Percentiles rank a stretch among this genome's conserved stretches.
These are phyloP conservation scores for Chaitophorus viminalis DNA, from an alignment of 2,888 invertebrate species.

Conservation along the genomic window DNA sequence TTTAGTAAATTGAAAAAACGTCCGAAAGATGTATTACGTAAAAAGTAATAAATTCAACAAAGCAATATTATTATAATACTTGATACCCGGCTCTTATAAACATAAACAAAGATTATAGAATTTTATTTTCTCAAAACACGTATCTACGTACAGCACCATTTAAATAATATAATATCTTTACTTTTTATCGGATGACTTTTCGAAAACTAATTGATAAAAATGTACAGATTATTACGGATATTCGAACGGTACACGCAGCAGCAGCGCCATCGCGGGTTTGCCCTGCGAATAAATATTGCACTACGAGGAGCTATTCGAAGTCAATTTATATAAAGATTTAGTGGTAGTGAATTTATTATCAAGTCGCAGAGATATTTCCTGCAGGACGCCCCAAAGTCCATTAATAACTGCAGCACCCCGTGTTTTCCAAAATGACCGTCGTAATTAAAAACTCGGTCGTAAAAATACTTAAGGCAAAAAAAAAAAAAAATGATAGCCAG, in stretches of 20 bases:
- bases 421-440: slow-evolving; percentile 17
- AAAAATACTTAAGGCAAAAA: not conserved
- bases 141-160: not conserved
- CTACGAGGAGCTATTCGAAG: not conserved
- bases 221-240: not conserved
- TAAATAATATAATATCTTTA: slow-evolving; percentile 6
- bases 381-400: not conserved
- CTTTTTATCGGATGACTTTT: not conserved
- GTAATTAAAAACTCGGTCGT: slow-evolving; percentile 21
- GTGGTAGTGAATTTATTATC: not conserved
- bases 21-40: slow-evolving; percentile 34
- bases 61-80: slow-evolving; percentile 19
- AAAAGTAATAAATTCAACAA: slow-evolving; percentile 29
- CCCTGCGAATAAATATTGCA: slow-evolving; percentile 2
- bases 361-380: not conserved
- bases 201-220: slow-evolving; percentile 15
- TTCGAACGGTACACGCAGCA: not conserved
- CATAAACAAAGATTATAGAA: slow-evolving; percentile 26
- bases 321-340: slow-evolving; percentile 15
- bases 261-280: not conserved
- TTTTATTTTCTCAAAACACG: slow-evolving; percentile 19
- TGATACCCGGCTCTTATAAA: slow-evolving; percentile 11
- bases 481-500: not conserved
- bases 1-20: slow-evolving; percentile 49
- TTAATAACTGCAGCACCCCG: slow-evolving; percentile 3